These are phyloP conservation scores for Sapayoa aenigma DNA, from an alignment of 2,113 vertebrate genomes.

Conservation along the genomic window DNA sequence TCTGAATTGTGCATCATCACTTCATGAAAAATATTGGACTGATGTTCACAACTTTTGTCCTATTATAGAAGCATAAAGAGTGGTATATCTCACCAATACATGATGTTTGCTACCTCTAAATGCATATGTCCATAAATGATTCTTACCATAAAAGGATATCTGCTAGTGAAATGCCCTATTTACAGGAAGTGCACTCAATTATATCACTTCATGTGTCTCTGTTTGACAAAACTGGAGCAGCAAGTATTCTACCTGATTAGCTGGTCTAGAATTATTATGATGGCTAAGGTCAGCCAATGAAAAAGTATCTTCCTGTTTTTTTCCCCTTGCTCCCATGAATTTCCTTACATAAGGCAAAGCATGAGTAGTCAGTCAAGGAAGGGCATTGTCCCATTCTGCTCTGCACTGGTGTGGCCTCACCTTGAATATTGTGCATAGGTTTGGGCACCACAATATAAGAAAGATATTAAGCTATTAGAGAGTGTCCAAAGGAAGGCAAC, in stretches of 20 bases:
- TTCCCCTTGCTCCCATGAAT: background rate
- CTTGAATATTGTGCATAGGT: background rate
- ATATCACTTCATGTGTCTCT: background rate
- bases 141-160: background rate
- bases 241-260: background rate
- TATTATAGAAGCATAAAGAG: background rate
- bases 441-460: background rate
- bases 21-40: fast-evolving
- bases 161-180: background rate
- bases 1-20: fast-evolving
- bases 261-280: background rate
- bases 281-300: background rate
- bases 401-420: background rate
- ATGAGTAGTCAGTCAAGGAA: background rate
- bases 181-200: background rate
- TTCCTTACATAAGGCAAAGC: background rate
- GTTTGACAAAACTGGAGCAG: background rate
- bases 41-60: background rate
- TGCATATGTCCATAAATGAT: fast-evolving
- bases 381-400: background rate
- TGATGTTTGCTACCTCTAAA: background rate
- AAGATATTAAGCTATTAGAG: background rate
- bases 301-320: background rate
- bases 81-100: background rate
- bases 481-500: background rate